phyloP scores from a whole-genome alignment of 1,140 invertebrate genomes.

The Brachionus paranguensis region DNA sequence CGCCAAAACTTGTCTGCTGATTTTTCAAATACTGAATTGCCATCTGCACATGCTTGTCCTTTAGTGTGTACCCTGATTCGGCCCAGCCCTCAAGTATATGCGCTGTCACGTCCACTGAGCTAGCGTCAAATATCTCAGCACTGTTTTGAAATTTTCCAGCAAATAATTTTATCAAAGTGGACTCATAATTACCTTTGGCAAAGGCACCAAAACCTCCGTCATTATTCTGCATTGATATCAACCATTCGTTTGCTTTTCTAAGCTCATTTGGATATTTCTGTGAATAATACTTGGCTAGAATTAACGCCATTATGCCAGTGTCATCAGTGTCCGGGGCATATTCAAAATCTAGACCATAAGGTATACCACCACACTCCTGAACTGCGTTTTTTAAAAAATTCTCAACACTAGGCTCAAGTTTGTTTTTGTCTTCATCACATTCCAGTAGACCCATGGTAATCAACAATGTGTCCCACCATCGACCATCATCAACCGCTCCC shows the following conservation, averaged over 20 bases:
- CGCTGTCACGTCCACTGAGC: conserved; percentile 37
- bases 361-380: not conserved
- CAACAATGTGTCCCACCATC: conserved; percentile 36
- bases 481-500: conserved; percentile 25
- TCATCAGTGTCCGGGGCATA: conserved; percentile 37
- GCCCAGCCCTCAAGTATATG: conserved; percentile 37
- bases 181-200: conserved; percentile 34
- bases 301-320: conserved; percentile 23
- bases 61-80: conserved; percentile 6
- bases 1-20: conserved; percentile 33
- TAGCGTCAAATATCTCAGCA: conserved; percentile 31
- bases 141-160: conserved; percentile 39
- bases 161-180: not conserved
- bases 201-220: conserved; percentile 36
- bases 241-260: conserved; percentile 23
- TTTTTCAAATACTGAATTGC: conserved; percentile 34
- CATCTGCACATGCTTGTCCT: not conserved
- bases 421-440: not conserved
- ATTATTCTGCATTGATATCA: conserved; percentile 31
- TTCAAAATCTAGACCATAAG: conserved; percentile 32
- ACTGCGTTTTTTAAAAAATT: conserved; percentile 25
- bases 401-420: not conserved
- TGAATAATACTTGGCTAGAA: conserved; percentile 5
- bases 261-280: not conserved
- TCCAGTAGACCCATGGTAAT: not conserved